phyloP scores from a whole-genome alignment of 2,113 vertebrate species.

The Blennius ocellaris region DNA sequence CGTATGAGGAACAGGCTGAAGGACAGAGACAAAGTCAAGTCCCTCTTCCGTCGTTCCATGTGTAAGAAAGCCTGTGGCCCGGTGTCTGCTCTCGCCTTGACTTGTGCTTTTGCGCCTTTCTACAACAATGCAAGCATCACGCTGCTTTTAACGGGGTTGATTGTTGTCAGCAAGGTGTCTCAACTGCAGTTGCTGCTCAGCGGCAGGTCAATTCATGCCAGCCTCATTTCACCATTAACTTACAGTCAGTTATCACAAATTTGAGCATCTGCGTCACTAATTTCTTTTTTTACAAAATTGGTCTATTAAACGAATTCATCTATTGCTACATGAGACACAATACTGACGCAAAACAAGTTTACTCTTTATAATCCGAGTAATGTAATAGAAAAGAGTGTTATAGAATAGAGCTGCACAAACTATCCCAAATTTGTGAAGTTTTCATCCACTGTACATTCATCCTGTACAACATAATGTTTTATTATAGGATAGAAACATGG shows the following conservation, averaged over 20 bases:
- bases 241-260: background rate
- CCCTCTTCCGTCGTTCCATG: constrained; percentile 77
- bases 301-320: too few relatives aligned
- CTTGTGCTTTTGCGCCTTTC: constrained; percentile 3
- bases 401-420: too few relatives aligned
- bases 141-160: background rate
- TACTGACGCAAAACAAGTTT: too few relatives aligned
- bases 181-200: background rate
- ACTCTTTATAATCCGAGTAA: too few relatives aligned
- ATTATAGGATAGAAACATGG: too few relatives aligned
- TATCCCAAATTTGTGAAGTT: too few relatives aligned
- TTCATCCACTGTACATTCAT: too few relatives aligned
- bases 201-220: constrained; percentile 12
- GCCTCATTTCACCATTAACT: constrained; percentile 30
- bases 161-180: background rate
- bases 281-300: too few relatives aligned
- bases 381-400: too few relatives aligned
- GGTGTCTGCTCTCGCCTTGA: constrained; percentile 21
- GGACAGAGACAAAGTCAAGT: constrained; percentile 80
- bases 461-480: too few relatives aligned
- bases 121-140: constrained; percentile 7
- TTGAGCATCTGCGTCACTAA: background rate
- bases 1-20: constrained; percentile 76
- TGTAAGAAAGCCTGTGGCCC: constrained; percentile 73
- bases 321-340: too few relatives aligned